Evolutionary conservation across 2,113 vertebrate genomes (phyloP).

Genomic region (Oxygymnocypris stewartii): DNA sequence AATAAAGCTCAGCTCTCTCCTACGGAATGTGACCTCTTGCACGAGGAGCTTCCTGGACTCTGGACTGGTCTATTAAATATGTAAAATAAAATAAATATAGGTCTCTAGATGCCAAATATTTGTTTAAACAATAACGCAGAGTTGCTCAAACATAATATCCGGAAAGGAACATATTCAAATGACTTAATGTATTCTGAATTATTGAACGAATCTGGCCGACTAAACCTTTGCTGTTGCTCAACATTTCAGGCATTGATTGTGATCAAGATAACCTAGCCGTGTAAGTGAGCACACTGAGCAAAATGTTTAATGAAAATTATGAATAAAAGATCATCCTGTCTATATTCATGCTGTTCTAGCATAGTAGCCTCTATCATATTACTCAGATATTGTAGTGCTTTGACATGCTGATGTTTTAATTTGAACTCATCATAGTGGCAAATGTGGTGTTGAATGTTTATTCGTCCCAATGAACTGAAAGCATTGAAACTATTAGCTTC

Average conservation of each 20-base stretch:
- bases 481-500: background rate
- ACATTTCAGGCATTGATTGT: background rate
- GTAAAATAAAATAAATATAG: slow-evolving; percentile 13
- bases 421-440: background rate
- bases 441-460: slow-evolving; percentile 10
- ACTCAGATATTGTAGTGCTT: background rate
- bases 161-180: background rate
- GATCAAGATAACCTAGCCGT: background rate
- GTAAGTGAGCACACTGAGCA: background rate
- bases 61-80: slow-evolving; percentile 29
- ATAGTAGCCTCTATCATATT: background rate
- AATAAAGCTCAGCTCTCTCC: slow-evolving; percentile 49
- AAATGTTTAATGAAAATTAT: slow-evolving; percentile 11
- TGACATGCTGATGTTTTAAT: slow-evolving; percentile 14
- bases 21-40: slow-evolving; percentile 26
- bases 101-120: slow-evolving; percentile 27
- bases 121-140: slow-evolving; percentile 14
- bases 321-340: background rate
- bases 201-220: slow-evolving; percentile 2
- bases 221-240: slow-evolving; percentile 6
- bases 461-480: background rate
- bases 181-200: slow-evolving; percentile 15
- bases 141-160: slow-evolving; percentile 6
- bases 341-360: slow-evolving; percentile 8
- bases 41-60: slow-evolving; percentile 26